Evolutionary conservation across 1,140 invertebrate species (phyloP), one percentile per base, ranked within the genome.

Genomic region (silkworm (Bombyx mori)): DNA sequence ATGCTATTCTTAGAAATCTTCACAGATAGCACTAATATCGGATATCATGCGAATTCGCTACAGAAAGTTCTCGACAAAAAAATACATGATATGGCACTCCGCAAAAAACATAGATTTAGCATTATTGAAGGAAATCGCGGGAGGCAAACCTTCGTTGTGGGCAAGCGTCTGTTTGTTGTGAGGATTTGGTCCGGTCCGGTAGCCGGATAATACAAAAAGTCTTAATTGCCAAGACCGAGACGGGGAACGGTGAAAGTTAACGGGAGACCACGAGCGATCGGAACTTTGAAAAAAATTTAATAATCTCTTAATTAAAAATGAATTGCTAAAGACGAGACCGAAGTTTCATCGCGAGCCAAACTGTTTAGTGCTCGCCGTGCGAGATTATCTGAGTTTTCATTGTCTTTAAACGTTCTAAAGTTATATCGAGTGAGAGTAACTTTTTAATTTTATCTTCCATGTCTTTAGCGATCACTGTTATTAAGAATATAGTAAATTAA

Each of bases 131-230:
- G 52, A 60, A 57, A 22, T 58, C 49, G 47, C 49, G 55, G 26
- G 42, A 49, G 58, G 26, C 26, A 59, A 22, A 54, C 56, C 44
- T 42, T 43, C 46, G 52, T 35, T 53, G 51, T n/a, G 45, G 47
- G 42, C 52, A 58, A 53, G 44, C 55, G 49, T 60, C 65, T 76
- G 69, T 79, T 77, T 77, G 73, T 65, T 57, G 51, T 60, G 54
- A 10, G 66, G 70, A 73, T 79, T 76, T 73, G 54, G 58, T 57
- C 45, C 61, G 60, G 69, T 70, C 43, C 61, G 62, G 69, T 70
- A 75, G 61, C 63, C 63, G 67, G 73, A 72, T 73, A 75, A 74
- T 79, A 75, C 12, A 77, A 75, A 79, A 65, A 70, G 66, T 74
- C 57, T 66, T 75, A 73, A 73, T 75, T 71, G 65, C 61, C 61